Evolutionary conservation across 2,113 vertebrate species (phyloP).

Genomic region (Aix galericulata): DNA sequence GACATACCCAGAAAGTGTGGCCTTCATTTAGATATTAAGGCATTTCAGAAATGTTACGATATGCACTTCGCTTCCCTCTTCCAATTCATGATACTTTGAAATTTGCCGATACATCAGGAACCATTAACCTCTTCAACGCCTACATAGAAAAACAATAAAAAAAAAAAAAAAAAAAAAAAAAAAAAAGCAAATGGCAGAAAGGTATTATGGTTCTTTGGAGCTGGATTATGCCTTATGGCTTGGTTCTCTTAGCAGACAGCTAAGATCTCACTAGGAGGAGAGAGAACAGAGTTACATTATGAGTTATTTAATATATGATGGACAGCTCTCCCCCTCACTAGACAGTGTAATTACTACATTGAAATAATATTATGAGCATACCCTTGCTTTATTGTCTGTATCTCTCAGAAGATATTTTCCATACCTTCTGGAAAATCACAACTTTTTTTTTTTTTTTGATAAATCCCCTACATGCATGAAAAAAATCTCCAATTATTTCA

Average conservation of each 20-base stretch:
- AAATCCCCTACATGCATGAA: neutral
- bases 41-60: neutral
- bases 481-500: neutral
- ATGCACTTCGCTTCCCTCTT: neutral
- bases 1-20: neutral
- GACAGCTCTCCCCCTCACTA: neutral
- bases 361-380: neutral
- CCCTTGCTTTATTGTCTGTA: neutral
- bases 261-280: neutral
- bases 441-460: neutral
- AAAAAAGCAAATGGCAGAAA: neutral
- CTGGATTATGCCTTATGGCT: neutral
- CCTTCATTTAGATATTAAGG: fast-evolving
- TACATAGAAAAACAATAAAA: neutral
- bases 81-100: neutral
- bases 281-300: neutral
- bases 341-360: neutral
- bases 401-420: neutral
- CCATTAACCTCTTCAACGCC: neutral
- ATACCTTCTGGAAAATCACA: neutral
- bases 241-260: neutral
- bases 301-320: neutral
- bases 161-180: neutral
- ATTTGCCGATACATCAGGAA: neutral
- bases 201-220: neutral